A percentile compares a stretch with the other conserved stretches of the same genome.
Conservation (phyloP, 2,113 vertebrate species). For the Rana temporaria region DNA sequence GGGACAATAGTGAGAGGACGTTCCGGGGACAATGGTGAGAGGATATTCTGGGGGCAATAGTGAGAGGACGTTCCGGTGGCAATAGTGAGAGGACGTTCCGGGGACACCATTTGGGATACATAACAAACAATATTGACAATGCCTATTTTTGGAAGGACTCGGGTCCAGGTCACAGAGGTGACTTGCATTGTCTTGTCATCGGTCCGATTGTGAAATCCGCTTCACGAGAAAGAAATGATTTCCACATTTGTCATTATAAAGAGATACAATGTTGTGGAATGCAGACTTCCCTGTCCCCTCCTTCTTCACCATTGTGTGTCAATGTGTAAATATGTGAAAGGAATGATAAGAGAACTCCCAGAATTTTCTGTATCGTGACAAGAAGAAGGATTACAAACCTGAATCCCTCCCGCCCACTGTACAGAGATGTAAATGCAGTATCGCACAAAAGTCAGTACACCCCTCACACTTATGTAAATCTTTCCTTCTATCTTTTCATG, state of each 20-base stretch:
- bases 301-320: not conserved
- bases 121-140: too few relatives aligned
- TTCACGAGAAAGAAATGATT: not conserved
- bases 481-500: too few relatives aligned
- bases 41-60: too few relatives aligned
- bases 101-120: too few relatives aligned
- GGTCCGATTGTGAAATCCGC: not conserved
- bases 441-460: too few relatives aligned
- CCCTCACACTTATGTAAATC: too few relatives aligned
- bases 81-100: too few relatives aligned
- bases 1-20: too few relatives aligned
- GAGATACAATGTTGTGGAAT: not conserved
- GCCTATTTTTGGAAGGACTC: too few relatives aligned
- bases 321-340: not conserved
- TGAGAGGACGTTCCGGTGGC: too few relatives aligned
- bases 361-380: not conserved
- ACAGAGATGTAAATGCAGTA: not conserved
- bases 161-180: not conserved
- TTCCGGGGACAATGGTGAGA: too few relatives aligned
- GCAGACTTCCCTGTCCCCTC: not conserved
- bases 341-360: not conserved
- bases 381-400: too few relatives aligned
- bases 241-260: not conserved
- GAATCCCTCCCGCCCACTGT: not conserved
- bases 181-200: not conserved